phyloP scores from a whole-genome alignment of 2,113 vertebrate genomes.

The Periophthalmodon schlosseri region DNA sequence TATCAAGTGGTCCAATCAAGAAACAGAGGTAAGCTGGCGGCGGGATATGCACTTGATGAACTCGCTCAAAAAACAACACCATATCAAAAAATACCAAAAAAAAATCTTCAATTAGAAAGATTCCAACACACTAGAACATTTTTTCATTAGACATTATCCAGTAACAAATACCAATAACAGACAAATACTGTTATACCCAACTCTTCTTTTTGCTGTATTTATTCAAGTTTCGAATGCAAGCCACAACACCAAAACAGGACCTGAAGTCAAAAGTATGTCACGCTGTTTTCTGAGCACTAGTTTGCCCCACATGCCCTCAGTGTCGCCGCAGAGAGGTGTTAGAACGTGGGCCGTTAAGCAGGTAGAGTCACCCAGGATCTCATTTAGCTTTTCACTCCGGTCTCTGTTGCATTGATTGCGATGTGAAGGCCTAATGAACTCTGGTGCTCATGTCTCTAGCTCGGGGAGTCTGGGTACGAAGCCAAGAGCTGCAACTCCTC shows the following conservation, averaged over 20 bases:
- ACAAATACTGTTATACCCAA: not conserved
- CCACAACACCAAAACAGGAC: slow-evolving; percentile 17
- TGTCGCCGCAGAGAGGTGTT: slow-evolving; percentile 29
- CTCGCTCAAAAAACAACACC: too few species aligned
- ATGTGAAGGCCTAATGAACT: slow-evolving; percentile 73
- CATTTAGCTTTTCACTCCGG: slow-evolving; percentile 68
- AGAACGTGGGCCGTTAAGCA: slow-evolving; percentile 64
- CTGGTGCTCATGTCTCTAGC: slow-evolving; percentile 48
- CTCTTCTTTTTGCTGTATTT: not conserved
- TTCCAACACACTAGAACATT: too few species aligned
- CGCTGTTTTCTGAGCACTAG: slow-evolving; percentile 10
- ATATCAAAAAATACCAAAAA: not conserved
- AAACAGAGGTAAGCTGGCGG: too few species aligned
- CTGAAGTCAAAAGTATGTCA: slow-evolving; percentile 31
- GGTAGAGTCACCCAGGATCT: slow-evolving; percentile 73
- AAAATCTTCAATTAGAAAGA: too few species aligned
- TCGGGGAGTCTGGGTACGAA: slow-evolving; percentile 44
- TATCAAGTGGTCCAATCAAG: too few species aligned
- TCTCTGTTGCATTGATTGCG: slow-evolving; percentile 73
- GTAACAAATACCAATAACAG: not conserved
- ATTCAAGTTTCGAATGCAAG: slow-evolving; percentile 8
- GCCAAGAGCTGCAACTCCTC: slow-evolving; percentile 42
- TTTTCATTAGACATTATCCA: too few species aligned
- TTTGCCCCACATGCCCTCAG: slow-evolving; percentile 22
- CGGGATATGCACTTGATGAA: too few species aligned